These are phyloP conservation scores for Astreopora myriophthalma DNA, from an alignment of 64 coral and sea anemone genomes.

Conservation along the genomic window DNA sequence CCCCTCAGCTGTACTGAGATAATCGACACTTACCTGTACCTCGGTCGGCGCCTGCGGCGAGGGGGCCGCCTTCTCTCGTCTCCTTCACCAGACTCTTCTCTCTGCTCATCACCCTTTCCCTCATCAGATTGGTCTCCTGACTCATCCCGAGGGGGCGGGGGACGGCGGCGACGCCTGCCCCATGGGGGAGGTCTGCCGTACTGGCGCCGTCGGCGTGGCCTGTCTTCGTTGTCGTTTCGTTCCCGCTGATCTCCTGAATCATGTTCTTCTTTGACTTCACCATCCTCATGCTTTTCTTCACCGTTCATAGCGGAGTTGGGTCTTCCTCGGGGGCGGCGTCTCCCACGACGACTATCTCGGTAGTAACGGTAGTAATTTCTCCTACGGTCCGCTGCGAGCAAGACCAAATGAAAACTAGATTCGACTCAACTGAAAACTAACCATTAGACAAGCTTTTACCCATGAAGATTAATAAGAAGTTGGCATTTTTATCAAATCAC, in stretches of 20 bases:
- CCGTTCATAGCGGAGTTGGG: conserved; percentile 71
- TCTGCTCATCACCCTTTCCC: conserved; percentile 53
- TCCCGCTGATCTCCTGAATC: conserved; percentile 53
- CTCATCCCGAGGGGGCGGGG: conserved; percentile 63
- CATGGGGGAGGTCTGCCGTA: conserved; percentile 53
- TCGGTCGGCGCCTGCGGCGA: conserved; percentile 71
- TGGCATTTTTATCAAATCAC: no score
- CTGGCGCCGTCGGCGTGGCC: conserved; percentile 28
- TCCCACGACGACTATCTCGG: conserved; percentile 62
- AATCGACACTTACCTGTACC: conserved; percentile 41
- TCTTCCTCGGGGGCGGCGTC: conserved; percentile 85
- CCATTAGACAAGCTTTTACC: no score
- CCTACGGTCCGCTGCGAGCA: conserved; percentile 34
- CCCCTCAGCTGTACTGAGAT: no score
- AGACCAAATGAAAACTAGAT: neutral
- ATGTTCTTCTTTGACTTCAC: neutral
- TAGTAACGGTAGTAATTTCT: conserved; percentile 77
- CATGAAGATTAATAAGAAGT: no score
- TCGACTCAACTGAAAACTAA: no score
- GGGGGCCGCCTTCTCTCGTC: conserved; percentile 77
- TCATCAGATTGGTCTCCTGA: conserved; percentile 73
- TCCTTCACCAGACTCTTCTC: conserved; percentile 57
- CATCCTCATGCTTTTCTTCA: conserved; percentile 52
- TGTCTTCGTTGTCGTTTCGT: conserved; percentile 32
- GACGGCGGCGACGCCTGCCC: conserved; percentile 47